These are phyloP conservation scores for Aricia agestis DNA, from an alignment of 1,140 invertebrate species.

Conservation along the genomic window DNA sequence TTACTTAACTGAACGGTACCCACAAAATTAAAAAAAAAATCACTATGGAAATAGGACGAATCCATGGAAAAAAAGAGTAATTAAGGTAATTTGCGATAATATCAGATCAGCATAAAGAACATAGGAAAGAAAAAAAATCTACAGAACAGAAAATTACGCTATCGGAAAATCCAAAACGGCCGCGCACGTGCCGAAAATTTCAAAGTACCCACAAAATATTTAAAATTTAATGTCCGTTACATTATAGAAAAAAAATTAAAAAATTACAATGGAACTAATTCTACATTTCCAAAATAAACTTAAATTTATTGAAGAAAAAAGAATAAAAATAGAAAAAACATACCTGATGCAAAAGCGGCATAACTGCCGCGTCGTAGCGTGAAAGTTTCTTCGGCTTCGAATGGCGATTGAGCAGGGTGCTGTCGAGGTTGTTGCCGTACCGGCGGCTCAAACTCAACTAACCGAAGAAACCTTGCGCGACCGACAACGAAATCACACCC, in stretches of 20 bases:
- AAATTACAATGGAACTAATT: neutral
- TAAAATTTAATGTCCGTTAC: neutral
- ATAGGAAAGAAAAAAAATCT: too few relatives aligned
- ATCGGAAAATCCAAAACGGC: too few relatives aligned
- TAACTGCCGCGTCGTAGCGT: conserved; percentile 45
- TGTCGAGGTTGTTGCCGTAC: conserved; percentile 33
- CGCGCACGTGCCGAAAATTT: neutral
- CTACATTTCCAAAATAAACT: too few relatives aligned
- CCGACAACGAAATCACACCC: conserved; percentile 46
- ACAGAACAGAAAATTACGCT: too few relatives aligned
- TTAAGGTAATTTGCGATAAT: too few relatives aligned
- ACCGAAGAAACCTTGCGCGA: conserved; percentile 31
- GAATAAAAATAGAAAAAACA: conserved; percentile 21
- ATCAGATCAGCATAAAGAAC: too few relatives aligned
- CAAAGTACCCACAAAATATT: neutral
- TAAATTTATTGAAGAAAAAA: conserved; percentile 23
- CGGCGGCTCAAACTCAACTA: conserved; percentile 48
- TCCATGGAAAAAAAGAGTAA: too few relatives aligned
- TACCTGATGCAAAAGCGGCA: conserved; percentile 64
- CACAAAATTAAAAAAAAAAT: too few relatives aligned
- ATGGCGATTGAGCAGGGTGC: conserved; percentile 11
- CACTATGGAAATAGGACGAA: too few relatives aligned
- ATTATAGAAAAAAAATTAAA: neutral
- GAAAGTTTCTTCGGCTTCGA: conserved; percentile 35
- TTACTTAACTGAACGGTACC: too few relatives aligned